These are phyloP conservation scores for Melangyna quadrimaculata DNA, from an alignment of 2,888 invertebrate genomes.

Conservation along the genomic window DNA sequence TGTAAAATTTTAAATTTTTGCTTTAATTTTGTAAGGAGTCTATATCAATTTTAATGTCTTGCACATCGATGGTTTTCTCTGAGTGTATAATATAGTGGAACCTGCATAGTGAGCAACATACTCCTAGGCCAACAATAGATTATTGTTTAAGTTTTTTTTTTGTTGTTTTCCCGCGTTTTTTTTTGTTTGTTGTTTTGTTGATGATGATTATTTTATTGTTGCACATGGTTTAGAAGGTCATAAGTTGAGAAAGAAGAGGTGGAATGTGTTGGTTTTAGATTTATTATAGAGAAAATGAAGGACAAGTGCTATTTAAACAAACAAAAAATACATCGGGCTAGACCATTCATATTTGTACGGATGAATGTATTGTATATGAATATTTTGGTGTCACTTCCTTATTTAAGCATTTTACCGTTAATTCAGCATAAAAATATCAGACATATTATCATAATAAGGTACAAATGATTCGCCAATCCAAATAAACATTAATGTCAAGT, in stretches of 20 bases:
- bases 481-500: background rate
- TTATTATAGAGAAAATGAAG: constrained; percentile 35
- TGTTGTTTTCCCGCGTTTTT: constrained; percentile 14
- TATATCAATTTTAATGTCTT: no score
- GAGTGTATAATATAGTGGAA: constrained; percentile 32
- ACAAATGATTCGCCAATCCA: background rate
- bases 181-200: background rate
- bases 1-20: no score
- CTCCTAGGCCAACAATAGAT: constrained; percentile 50
- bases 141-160: constrained; percentile 45
- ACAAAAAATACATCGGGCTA: background rate
- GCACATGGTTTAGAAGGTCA: constrained; percentile 55
- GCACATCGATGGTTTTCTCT: no score
- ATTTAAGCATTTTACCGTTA: background rate
- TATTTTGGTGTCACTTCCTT: constrained; percentile 28
- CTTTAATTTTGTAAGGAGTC: no score
- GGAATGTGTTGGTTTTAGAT: constrained; percentile 15
- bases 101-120: constrained; percentile 60
- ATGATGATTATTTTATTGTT: constrained; percentile 19
- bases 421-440: background rate
- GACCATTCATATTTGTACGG: background rate
- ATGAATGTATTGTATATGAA: no score
- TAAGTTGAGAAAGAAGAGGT: constrained; percentile 30
- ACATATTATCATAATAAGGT: background rate
- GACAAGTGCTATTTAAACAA: constrained; percentile 39